Evolutionary conservation across 2,113 vertebrate species (phyloP).

Genomic region (Brachionichthys hirsutus): DNA sequence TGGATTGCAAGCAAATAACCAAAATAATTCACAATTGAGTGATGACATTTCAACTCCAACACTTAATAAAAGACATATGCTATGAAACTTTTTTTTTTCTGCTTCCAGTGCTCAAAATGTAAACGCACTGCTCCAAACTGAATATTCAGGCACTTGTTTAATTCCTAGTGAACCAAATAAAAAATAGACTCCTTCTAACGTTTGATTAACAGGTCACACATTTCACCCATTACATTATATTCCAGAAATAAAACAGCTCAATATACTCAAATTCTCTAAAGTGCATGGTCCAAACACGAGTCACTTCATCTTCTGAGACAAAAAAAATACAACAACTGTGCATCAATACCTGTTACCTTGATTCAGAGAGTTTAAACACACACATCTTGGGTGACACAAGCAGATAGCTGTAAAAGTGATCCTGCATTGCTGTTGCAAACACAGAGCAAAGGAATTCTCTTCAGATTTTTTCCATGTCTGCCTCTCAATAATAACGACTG

Average conservation of each 20-base stretch:
- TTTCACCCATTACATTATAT: background rate
- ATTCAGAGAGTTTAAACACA: background rate
- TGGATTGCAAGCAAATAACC: slow-evolving; percentile 16
- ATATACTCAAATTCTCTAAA: background rate
- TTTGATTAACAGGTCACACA: slow-evolving; percentile 17
- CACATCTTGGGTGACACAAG: too few relatives aligned
- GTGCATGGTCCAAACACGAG: slow-evolving; percentile 13
- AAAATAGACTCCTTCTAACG: slow-evolving; percentile 12
- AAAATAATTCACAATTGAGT: too few relatives aligned
- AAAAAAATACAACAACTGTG: slow-evolving; percentile 14
- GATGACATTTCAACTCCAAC: slow-evolving; percentile 1
- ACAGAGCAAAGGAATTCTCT: too few relatives aligned
- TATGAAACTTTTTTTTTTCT: slow-evolving; percentile 1
- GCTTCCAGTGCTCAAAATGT: slow-evolving; percentile 45
- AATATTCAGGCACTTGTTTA: slow-evolving; percentile 70
- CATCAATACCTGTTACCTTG: slow-evolving; percentile 57
- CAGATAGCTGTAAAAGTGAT: too few relatives aligned
- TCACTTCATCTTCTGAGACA: slow-evolving; percentile 7
- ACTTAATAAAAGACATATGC: slow-evolving; percentile 33
- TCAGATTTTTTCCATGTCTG: too few relatives aligned
- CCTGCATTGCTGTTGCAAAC: too few relatives aligned
- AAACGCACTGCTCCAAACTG: slow-evolving; percentile 51
- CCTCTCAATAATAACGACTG: too few relatives aligned
- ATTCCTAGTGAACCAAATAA: slow-evolving; percentile 15
- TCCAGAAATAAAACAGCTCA: slow-evolving; percentile 8